Percentiles rank a stretch among this genome's conserved stretches.
phyloP scores from a whole-genome alignment of 1,140 invertebrate species.

The Andrena cerasifolii region DNA sequence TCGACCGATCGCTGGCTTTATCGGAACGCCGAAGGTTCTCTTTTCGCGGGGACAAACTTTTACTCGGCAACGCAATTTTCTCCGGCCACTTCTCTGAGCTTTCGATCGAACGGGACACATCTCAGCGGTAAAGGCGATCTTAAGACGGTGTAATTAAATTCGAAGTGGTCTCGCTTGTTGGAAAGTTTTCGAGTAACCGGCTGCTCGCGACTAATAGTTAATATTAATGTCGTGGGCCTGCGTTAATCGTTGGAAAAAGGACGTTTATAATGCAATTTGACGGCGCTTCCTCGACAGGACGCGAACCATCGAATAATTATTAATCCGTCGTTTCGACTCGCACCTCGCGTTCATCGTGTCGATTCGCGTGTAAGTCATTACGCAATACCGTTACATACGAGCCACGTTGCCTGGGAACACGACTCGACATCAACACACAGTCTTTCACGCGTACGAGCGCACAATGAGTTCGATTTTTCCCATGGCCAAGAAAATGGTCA shows the following conservation, averaged over 20 bases:
- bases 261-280: not conserved
- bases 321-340: not conserved
- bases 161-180: conserved; percentile 2
- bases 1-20: not conserved
- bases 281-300: not conserved
- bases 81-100: too few species aligned
- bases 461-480: conserved; percentile 22
- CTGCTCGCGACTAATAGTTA: too few species aligned
- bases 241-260: too few species aligned
- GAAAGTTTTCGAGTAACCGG: too few species aligned
- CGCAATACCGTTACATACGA: conserved; percentile 26
- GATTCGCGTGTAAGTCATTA: conserved; percentile 20
- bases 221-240: too few species aligned
- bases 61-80: too few species aligned
- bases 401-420: not conserved
- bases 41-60: too few species aligned
- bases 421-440: conserved; percentile 7
- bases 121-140: too few species aligned
- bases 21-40: not conserved
- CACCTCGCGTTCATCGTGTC: conserved; percentile 11
- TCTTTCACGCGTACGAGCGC: not conserved
- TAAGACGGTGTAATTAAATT: too few species aligned
- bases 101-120: too few species aligned
- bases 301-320: conserved; percentile 19
- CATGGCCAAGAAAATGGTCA: conserved; percentile 14